These are phyloP conservation scores for Fulmarus glacialis DNA, from an alignment of 2,113 vertebrate genomes.

Conservation along the genomic window DNA sequence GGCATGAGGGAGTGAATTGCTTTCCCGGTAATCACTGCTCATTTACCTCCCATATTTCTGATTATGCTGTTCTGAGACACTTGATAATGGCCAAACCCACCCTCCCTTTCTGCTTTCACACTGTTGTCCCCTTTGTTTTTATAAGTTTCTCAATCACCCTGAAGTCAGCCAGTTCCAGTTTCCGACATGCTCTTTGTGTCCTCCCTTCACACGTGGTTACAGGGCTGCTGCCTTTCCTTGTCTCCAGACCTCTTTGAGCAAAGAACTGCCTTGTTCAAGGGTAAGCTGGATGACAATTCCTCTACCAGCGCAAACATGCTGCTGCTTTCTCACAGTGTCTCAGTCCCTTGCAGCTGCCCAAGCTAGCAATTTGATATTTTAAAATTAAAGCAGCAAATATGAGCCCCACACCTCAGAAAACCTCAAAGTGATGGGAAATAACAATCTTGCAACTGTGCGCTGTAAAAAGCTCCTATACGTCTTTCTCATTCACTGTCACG, in stretches of 20 bases:
- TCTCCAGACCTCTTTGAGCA: neutral
- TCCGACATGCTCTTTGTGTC: accelerated
- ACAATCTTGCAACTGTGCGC: neutral
- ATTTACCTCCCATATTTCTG: slow-evolving; percentile 17
- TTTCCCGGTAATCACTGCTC: slow-evolving; percentile 2
- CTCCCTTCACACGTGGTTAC: neutral
- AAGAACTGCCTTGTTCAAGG: neutral
- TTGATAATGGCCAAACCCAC: neutral
- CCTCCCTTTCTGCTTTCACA: neutral
- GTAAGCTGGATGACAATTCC: neutral
- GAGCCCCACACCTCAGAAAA: neutral
- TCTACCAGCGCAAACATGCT: neutral
- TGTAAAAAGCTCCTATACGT: neutral
- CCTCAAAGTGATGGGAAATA: neutral
- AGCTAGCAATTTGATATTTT: neutral
- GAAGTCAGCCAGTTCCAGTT: neutral
- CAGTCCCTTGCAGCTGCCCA: neutral
- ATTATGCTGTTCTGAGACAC: neutral
- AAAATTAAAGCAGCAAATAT: neutral
- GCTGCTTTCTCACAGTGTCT: neutral
- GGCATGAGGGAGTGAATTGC: slow-evolving; percentile 26
- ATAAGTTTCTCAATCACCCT: neutral
- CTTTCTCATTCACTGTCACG: neutral
- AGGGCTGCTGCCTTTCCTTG: neutral
- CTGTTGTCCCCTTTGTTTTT: neutral